Base-by-base conservation (phyloP, 2,888 invertebrate species). In the Rhingia rostrata region DNA sequence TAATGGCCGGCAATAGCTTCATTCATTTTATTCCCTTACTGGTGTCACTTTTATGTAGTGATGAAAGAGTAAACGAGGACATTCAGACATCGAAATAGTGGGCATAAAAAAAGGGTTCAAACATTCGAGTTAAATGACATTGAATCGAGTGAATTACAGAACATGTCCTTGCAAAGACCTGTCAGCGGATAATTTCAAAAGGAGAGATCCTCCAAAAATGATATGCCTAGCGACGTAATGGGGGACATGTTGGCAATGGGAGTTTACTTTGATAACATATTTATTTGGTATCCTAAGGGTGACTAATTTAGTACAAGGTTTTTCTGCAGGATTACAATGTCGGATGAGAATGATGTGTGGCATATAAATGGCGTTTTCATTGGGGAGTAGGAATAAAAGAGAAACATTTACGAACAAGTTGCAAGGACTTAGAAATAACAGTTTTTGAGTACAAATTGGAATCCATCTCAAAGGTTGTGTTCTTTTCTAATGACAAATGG, bases 41-140 rank as follows among this genome's bases (percentile, higher is more conserved):
- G 54, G 45, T 47, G 47, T 35, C 54, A 63, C n/a, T 63, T 73
- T 45, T 39, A 67, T 73, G 45, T 53, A 43, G 47, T 39, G 30
- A 61, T 61, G 74, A 61, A 60, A 47, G 33, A 69, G 33, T 70
- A 61, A 61, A 79, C 14, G 66, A 53, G 49, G 10, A 67, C 61
- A 80, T 69, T 63, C 51, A 14, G 58, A 32, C 53, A 60, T 54
- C 30, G n/a, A 54, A 45, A 43, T 72, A 39, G 45, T 66, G 58
- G 60, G 49, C 14, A 32, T 39, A 45, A 66, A 69, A 64, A 73
- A 78, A 78, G 78, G 78, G 67, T 83, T 78, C 67, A 43, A 61
- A 63, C 58, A 67, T 78, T 51, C 58, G 51, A 78, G 78, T 67
- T 56, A 72, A 78, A 78, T 64, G 78, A 58, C 82, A 83, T 73